These are phyloP conservation scores for Lacerta viridis DNA, from an alignment of 2,797 vertebrate species.

Conservation along the genomic window DNA sequence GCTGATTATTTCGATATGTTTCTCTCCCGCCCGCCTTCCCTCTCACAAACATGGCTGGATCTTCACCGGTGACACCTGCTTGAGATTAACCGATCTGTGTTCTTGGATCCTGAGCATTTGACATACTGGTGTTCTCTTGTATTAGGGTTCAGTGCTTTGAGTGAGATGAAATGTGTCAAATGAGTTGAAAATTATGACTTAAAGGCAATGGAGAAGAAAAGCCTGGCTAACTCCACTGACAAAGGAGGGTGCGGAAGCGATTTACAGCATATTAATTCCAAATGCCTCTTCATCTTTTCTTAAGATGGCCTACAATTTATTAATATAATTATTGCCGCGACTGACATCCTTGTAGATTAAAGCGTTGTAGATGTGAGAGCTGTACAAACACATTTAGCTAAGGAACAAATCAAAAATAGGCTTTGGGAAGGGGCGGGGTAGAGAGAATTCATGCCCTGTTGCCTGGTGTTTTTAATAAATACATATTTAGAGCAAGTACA, in stretches of 20 bases:
- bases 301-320: constrained; percentile 73
- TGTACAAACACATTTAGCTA: constrained; percentile 72
- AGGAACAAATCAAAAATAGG: constrained; percentile 73
- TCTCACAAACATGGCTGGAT: constrained; percentile 36
- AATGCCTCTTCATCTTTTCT: constrained; percentile 70
- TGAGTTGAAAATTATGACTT: constrained; percentile 76
- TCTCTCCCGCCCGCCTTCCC: constrained; percentile 20
- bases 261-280: constrained; percentile 74
- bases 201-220: constrained; percentile 62
- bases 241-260: constrained; percentile 72
- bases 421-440: constrained; percentile 48
- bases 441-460: constrained; percentile 52
- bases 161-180: constrained; percentile 80
- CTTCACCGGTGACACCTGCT: constrained; percentile 61
- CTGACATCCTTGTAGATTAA: constrained; percentile 75
- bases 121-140: constrained; percentile 73
- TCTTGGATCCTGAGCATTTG: constrained; percentile 67
- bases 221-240: constrained; percentile 71
- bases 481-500: constrained; percentile 57
- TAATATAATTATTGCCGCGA: constrained; percentile 76
- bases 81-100: constrained; percentile 75
- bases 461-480: constrained; percentile 66
- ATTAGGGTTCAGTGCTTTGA: constrained; percentile 77
- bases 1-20: fast-evolving
- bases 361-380: constrained; percentile 67